These are phyloP conservation scores for Mercenaria mercenaria DNA, from an alignment of 1,140 invertebrate species.

Conservation along the genomic window DNA sequence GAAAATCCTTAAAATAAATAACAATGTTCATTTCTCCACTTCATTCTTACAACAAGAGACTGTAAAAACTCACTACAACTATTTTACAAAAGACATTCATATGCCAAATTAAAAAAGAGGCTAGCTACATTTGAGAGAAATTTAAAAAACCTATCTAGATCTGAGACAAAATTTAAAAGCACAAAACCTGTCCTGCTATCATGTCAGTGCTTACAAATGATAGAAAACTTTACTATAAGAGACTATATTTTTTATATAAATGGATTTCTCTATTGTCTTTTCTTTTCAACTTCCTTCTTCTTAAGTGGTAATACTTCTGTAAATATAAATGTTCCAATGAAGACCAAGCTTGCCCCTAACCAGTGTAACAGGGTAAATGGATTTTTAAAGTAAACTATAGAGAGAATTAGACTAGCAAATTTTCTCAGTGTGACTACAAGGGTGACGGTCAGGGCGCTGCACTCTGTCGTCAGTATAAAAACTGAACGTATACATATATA, in stretches of 20 bases:
- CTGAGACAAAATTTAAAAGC: too few relatives aligned
- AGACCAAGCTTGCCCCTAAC: conserved; percentile 96
- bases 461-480: conserved; percentile 97
- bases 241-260: not conserved
- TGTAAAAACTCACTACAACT: too few relatives aligned
- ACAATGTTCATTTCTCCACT: too few relatives aligned
- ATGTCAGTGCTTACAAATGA: not conserved
- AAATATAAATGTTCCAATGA: conserved; percentile 97
- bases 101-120: too few relatives aligned
- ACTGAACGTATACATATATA: conserved; percentile 97
- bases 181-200: too few relatives aligned
- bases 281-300: not conserved
- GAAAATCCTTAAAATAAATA: too few relatives aligned
- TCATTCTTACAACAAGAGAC: too few relatives aligned
- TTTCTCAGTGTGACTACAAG: conserved; percentile 98
- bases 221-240: not conserved
- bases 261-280: not conserved
- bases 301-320: conserved; percentile 85
- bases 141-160: too few relatives aligned
- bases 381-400: conserved; percentile 98
- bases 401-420: conserved; percentile 97
- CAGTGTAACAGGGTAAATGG: conserved; percentile 97
- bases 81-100: too few relatives aligned
- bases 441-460: conserved; percentile 97
- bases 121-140: too few relatives aligned